Percentiles rank a stretch among this genome's conserved stretches.
phyloP scores from a whole-genome alignment of 2,113 vertebrate genomes.

The Gulo gulo region DNA sequence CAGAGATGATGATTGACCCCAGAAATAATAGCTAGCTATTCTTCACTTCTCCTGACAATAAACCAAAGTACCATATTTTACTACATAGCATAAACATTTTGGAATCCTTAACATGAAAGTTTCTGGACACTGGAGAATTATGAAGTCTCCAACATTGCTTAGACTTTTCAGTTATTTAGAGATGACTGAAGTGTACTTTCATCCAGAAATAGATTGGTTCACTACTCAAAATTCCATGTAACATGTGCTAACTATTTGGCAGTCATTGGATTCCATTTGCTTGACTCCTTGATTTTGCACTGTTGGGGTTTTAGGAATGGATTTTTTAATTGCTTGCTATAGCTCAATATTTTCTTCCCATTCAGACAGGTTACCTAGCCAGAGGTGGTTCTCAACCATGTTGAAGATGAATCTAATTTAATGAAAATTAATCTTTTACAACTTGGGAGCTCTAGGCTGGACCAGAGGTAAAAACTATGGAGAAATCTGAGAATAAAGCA shows the following conservation, averaged over 20 bases:
- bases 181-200: neutral
- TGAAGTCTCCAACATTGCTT: neutral
- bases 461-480: neutral
- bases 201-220: neutral
- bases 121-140: neutral
- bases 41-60: neutral
- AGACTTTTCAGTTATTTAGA: neutral
- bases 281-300: neutral
- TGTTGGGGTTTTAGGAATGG: neutral
- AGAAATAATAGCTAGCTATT: neutral
- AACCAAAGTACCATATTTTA: neutral
- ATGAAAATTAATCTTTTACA: neutral
- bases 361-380: neutral
- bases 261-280: neutral
- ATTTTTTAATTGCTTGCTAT: neutral
- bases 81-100: neutral
- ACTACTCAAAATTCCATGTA: neutral
- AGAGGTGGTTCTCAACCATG: neutral
- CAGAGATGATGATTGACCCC: neutral
- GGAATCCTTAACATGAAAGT: neutral
- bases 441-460: neutral
- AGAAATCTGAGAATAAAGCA: neutral
- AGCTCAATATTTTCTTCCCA: neutral
- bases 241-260: neutral
- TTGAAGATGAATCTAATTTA: constrained; percentile 24